Percentiles rank a stretch among this genome's conserved stretches.
Conservation (phyloP, 2,113 vertebrate species). For the Coreoperca whiteheadi region DNA sequence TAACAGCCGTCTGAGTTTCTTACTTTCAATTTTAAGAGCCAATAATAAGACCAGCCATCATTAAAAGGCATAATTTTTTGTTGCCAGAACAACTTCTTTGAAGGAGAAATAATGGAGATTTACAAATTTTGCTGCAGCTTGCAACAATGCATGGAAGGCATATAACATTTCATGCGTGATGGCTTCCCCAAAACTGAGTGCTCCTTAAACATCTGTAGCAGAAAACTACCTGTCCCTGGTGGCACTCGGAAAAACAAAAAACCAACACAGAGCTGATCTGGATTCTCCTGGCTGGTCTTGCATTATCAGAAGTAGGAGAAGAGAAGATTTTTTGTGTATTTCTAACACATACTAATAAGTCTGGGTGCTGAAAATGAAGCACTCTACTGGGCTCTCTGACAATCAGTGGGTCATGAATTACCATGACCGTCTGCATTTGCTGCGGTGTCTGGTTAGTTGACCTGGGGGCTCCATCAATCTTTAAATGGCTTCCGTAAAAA, state of each 20-base stretch:
- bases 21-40: too few relatives aligned
- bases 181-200: too few relatives aligned
- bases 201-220: too few relatives aligned
- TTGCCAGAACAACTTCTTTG: neutral
- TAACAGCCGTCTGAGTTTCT: too few relatives aligned
- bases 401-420: neutral
- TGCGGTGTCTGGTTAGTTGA: slow-evolving; percentile 24
- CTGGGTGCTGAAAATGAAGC: neutral
- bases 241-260: too few relatives aligned
- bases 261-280: too few relatives aligned
- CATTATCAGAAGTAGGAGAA: neutral
- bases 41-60: too few relatives aligned
- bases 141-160: neutral
- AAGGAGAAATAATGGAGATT: neutral
- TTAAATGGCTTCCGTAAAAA: slow-evolving; percentile 19
- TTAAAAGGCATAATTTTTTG: too few relatives aligned
- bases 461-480: slow-evolving; percentile 28
- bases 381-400: neutral
- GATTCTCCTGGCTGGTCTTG: neutral
- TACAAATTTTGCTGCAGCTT: neutral
- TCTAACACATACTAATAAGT: neutral
- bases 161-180: neutral
- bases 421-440: neutral
- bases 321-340: neutral
- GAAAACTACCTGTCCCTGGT: too few relatives aligned